Percentiles rank a stretch among this genome's conserved stretches.
Conservation (phyloP, 2,113 vertebrate species). For the Eulemur macaco region DNA sequence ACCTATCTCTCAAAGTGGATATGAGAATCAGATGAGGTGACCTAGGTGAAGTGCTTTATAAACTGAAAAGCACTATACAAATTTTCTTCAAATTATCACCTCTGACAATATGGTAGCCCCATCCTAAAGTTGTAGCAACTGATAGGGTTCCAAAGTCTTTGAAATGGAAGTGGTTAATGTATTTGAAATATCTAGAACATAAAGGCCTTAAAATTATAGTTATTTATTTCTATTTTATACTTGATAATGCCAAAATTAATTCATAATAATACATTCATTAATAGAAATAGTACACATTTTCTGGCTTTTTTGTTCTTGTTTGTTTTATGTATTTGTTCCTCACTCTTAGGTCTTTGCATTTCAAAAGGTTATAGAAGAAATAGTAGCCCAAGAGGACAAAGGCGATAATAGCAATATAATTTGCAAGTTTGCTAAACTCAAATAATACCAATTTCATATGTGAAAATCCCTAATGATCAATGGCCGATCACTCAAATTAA, state of each 20-base stretch:
- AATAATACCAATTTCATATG: conserved; percentile 5
- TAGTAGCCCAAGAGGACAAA: neutral
- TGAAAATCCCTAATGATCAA: neutral
- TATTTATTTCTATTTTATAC: neutral
- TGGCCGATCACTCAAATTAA: neutral
- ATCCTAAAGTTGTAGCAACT: neutral
- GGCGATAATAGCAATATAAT: neutral
- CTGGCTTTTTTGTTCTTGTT: neutral
- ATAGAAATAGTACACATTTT: neutral
- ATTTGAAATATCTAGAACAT: neutral
- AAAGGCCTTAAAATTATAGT: neutral
- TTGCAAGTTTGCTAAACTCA: conserved; percentile 18
- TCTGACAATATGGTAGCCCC: neutral
- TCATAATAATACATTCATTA: neutral
- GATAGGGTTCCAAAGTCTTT: neutral
- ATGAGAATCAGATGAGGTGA: neutral
- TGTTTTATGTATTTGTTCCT: neutral
- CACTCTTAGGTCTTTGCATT: neutral
- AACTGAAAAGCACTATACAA: neutral
- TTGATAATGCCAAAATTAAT: neutral
- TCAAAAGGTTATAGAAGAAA: neutral
- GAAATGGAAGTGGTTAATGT: neutral
- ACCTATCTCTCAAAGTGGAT: too few species aligned
- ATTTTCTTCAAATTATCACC: neutral
- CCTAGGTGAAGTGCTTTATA: neutral